These are phyloP conservation scores for Centropyge bicolor DNA, from an alignment of 2,797 vertebrate genomes.

Conservation along the genomic window DNA sequence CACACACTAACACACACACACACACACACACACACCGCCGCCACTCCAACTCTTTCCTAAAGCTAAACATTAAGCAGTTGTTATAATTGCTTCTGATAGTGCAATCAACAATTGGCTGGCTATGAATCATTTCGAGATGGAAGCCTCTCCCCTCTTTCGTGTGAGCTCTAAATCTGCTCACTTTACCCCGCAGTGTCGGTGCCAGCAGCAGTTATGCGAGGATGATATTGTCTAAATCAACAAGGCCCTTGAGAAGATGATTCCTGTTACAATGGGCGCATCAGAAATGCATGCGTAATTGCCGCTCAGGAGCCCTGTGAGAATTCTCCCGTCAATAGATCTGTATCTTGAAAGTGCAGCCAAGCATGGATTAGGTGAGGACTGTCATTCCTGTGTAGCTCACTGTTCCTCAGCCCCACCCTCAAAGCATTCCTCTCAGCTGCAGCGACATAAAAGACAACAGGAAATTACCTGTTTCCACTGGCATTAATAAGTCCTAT, in stretches of 20 bases:
- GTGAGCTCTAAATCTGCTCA: constrained; percentile 51
- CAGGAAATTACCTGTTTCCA: constrained; percentile 66
- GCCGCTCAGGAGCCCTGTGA: constrained; percentile 47
- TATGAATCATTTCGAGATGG: constrained; percentile 5
- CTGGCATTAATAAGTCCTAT: constrained; percentile 36
- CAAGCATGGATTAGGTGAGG: constrained; percentile 62
- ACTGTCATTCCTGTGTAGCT: constrained; percentile 60
- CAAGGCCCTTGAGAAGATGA: constrained; percentile 59
- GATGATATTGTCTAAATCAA: constrained; percentile 54
- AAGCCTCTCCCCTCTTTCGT: constrained; percentile 28
- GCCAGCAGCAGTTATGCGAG: constrained; percentile 52
- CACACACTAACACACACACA: constrained; percentile 43
- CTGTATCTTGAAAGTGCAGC: constrained; percentile 60
- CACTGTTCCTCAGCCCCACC: constrained; percentile 50
- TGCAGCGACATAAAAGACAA: constrained; percentile 52
- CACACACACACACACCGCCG: constrained; percentile 30
- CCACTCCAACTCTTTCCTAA: constrained; percentile 2
- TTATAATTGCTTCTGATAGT: constrained; percentile 5
- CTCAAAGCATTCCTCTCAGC: constrained; percentile 60
- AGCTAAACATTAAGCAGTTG: constrained; percentile 14
- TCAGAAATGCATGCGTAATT: constrained; percentile 63
- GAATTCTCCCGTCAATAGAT: constrained; percentile 63
- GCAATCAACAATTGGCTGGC: constrained; percentile 5
- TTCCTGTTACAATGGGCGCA: constrained; percentile 57
- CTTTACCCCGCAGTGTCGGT: neutral